Percentiles rank a stretch among this genome's conserved stretches.
These are phyloP conservation scores for Diorhabda carinulata DNA, from an alignment of 1,140 invertebrate species.

Conservation along the genomic window DNA sequence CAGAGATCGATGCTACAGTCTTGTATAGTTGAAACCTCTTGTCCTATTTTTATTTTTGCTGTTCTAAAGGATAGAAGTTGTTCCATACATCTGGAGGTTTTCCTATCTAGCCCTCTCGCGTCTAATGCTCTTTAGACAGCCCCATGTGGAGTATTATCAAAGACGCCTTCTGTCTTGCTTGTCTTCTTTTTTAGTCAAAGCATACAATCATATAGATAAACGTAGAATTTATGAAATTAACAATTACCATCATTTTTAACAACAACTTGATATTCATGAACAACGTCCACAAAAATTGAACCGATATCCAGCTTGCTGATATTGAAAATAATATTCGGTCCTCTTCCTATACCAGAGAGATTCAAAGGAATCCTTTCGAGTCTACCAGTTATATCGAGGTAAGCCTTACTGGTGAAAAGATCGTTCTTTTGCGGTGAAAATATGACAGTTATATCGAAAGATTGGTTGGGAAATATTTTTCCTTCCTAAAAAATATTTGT, in stretches of 20 bases:
- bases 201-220: not conserved
- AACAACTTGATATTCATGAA: slow-evolving; percentile 33
- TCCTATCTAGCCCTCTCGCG: no score
- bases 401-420: slow-evolving; percentile 24
- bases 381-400: slow-evolving; percentile 32
- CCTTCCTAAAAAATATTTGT: slow-evolving; percentile 29
- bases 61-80: no score
- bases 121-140: no score
- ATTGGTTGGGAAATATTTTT: slow-evolving; percentile 34
- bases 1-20: no score
- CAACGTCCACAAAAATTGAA: slow-evolving; percentile 30
- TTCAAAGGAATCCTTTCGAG: slow-evolving; percentile 25
- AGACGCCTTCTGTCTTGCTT: slow-evolving; percentile 2
- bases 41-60: no score
- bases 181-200: not conserved
- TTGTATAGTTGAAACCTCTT: no score
- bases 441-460: slow-evolving; percentile 26
- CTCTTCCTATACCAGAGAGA: slow-evolving; percentile 30
- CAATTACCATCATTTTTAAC: slow-evolving; percentile 24
- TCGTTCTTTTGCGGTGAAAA: slow-evolving; percentile 29
- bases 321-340: slow-evolving; percentile 31
- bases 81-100: no score
- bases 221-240: not conserved
- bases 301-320: slow-evolving; percentile 27
- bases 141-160: no score